Evolutionary conservation across 2,797 vertebrate genomes (phyloP), one percentile per base, ranked within the genome.

Genomic region (Gobio occitaniae): DNA sequence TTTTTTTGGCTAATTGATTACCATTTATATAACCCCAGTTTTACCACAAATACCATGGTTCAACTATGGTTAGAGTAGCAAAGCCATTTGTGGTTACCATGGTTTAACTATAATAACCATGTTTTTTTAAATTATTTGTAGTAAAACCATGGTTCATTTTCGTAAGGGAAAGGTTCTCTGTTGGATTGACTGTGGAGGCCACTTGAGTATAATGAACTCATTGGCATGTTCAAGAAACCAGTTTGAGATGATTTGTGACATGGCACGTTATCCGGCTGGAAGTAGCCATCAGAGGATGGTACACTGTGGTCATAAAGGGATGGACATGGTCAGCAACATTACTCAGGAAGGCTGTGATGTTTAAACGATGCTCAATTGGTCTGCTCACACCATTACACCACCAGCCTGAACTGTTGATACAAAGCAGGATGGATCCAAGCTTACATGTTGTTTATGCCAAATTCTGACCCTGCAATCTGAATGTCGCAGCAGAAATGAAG

Each of bases 211-310:
- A 61, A n/a, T 61, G 59, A 61, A 12, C n/a, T 61, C 11, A 61
- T 25, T 61, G 59, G 2, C 11, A 63, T 13, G 5, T 25, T 61
- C 12, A 29, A 63, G 0, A 29, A 63, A 63, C 59, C 25, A 61
- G n/a, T 63, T 6, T 29, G 10, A 63, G 59, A 13, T 29, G 25
- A 63, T 25, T 63, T 63, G 56, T 74, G 82, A 87, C 86, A 84
- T 84, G 86, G 70, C 10, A 25, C 48, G 21, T 85, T 87, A 85
- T 87, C 32, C 76, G 78, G 84, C 77, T 88, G 70, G 76, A 86
- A 83, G 75, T 88, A 88, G 80, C 84, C 87, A 88, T 88, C 80
- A 88, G 84, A 86, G 81, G 81, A 84, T 74, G 65, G 79, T 85
- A 78, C 65, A 85, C 29, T 65, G 41, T 44, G 61, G 78, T 87